Conservation (phyloP, 2,888 invertebrate genomes). For the Agriotes lineatus region DNA sequence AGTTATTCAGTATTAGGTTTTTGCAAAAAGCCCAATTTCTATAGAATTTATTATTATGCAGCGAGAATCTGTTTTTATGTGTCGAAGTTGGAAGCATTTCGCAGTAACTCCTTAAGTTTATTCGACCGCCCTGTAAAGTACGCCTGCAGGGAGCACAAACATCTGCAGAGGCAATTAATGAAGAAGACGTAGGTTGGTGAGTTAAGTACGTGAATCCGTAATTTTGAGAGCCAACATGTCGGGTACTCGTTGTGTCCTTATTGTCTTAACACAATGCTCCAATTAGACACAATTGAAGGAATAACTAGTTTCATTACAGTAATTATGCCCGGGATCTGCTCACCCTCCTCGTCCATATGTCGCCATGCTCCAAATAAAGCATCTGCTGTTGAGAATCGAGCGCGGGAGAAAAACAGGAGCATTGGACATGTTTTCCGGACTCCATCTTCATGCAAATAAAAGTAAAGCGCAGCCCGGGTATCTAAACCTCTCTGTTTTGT, state of each 20-base stretch:
- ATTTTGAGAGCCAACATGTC: constrained; percentile 38
- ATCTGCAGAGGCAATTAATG: neutral
- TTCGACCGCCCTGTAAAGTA: neutral
- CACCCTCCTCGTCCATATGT: constrained; percentile 45
- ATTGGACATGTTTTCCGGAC: constrained; percentile 46
- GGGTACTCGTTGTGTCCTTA: constrained; percentile 51
- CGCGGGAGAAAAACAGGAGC: constrained; percentile 30
- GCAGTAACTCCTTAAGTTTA: too few relatives aligned
- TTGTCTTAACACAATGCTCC: constrained; percentile 55
- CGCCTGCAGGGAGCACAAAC: neutral
- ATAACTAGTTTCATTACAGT: constrained; percentile 58
- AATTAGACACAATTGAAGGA: constrained; percentile 58
- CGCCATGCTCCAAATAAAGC: constrained; percentile 42
- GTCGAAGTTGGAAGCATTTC: too few relatives aligned
- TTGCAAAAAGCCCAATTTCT: too few relatives aligned
- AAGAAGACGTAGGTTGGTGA: constrained; percentile 13
- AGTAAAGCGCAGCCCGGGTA: constrained; percentile 41
- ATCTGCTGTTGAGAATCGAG: constrained; percentile 38
- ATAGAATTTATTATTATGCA: too few relatives aligned
- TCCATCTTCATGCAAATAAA: constrained; percentile 51
- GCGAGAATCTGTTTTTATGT: too few relatives aligned
- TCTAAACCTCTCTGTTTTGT: constrained; percentile 46
- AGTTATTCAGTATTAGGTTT: too few relatives aligned
- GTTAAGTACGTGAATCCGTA: constrained; percentile 26
- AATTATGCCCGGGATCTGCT: constrained; percentile 46